Percentiles rank a stretch among this genome's conserved stretches.
phyloP scores from a whole-genome alignment of 1,140 invertebrate species.

The Zophobas morio region DNA sequence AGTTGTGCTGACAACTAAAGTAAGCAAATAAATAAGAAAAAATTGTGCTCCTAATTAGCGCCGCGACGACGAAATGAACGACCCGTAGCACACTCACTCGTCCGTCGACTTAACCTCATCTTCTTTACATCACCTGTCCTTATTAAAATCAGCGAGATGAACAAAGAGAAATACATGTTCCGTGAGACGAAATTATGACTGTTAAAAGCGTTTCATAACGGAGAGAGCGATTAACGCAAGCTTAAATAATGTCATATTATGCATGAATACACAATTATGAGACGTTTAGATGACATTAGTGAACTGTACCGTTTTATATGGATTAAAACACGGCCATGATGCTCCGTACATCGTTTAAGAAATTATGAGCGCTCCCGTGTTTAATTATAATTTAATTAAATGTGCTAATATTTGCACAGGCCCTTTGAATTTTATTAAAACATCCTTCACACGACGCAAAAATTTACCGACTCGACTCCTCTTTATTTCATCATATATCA shows the following conservation, averaged over 20 bases:
- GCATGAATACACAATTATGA: constrained; percentile 60
- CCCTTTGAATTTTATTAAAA: constrained; percentile 29
- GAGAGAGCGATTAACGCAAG: constrained; percentile 56
- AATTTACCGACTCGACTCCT: constrained; percentile 11
- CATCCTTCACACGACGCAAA: constrained; percentile 22
- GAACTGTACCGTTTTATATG: constrained; percentile 57
- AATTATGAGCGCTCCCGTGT: constrained; percentile 41
- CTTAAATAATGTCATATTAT: constrained; percentile 61
- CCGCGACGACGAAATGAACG: constrained; percentile 44
- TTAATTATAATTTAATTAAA: constrained; percentile 52
- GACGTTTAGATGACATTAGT: constrained; percentile 57
- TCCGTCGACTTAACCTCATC: constrained; percentile 11
- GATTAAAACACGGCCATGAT: constrained; percentile 52
- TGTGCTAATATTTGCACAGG: constrained; percentile 35
- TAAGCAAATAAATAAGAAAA: constrained; percentile 52
- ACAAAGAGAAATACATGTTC: constrained; percentile 40
- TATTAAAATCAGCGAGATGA: not conserved
- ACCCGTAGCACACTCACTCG: constrained; percentile 31
- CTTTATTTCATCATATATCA: constrained; percentile 15
- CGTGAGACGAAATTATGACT: constrained; percentile 48
- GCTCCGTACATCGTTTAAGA: constrained; percentile 43
- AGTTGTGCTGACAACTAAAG: constrained; percentile 45
- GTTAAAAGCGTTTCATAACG: constrained; percentile 58
- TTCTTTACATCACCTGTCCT: constrained; percentile 29
- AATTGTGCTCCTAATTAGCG: constrained; percentile 48